These are phyloP conservation scores for Nemapogon koenigi DNA, from an alignment of 2,888 invertebrate species.

Conservation along the genomic window DNA sequence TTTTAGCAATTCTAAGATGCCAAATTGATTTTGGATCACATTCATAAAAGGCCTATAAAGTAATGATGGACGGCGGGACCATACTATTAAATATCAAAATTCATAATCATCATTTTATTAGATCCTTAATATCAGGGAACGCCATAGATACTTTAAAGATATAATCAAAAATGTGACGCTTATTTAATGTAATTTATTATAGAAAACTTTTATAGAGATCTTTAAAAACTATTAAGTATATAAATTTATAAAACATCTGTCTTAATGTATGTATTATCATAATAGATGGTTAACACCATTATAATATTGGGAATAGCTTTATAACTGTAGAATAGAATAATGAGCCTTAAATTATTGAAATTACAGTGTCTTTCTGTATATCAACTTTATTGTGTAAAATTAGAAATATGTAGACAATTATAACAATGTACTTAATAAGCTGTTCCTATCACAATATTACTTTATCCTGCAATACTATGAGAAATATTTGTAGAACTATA, in stretches of 20 bases:
- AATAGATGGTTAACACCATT: constrained; percentile 39
- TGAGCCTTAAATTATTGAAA: constrained; percentile 45
- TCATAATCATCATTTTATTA: constrained; percentile 49
- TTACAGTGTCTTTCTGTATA: too few species aligned
- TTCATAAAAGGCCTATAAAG: constrained; percentile 10
- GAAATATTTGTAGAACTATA: too few species aligned
- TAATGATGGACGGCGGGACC: constrained; percentile 54
- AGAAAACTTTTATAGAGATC: constrained; percentile 20
- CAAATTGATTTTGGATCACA: constrained; percentile 13
- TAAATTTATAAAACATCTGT: background rate
- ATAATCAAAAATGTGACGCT: constrained; percentile 53
- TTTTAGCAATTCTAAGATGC: constrained; percentile 17
- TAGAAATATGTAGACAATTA: too few species aligned
- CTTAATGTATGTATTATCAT: background rate
- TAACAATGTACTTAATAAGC: too few species aligned
- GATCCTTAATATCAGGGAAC: constrained; percentile 44
- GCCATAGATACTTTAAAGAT: constrained; percentile 10
- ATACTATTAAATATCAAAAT: constrained; percentile 54
- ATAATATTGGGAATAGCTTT: constrained; percentile 71
- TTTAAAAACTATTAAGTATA: constrained; percentile 22
- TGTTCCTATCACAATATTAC: too few species aligned
- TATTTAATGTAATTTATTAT: constrained; percentile 32
- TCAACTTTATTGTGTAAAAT: too few species aligned
- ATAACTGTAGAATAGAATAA: constrained; percentile 57
- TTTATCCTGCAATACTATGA: too few species aligned